Conservation (phyloP, 1,140 invertebrate species). For the Hyphantria cunea region DNA sequence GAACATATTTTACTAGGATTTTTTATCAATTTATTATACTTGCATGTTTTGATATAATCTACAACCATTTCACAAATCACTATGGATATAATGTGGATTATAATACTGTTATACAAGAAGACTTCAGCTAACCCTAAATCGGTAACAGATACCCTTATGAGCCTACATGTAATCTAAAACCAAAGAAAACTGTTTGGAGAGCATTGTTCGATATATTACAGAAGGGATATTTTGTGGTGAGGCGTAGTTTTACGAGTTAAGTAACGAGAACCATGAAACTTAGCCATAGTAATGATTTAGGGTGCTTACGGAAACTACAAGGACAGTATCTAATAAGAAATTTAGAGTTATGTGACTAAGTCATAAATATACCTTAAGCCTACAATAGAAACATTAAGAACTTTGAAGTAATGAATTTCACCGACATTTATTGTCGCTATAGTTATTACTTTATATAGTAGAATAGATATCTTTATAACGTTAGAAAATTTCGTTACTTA, state of each 20-base stretch:
- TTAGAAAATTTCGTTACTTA: too few species aligned
- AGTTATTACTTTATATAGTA: too few species aligned
- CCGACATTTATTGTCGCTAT: too few species aligned
- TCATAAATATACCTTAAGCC: constrained; percentile 15
- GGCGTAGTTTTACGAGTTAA: constrained; percentile 15
- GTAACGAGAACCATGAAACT: constrained; percentile 39
- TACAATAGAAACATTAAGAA: background rate
- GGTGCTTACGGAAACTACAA: constrained; percentile 3
- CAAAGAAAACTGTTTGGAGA: background rate
- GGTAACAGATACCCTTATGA: too few species aligned
- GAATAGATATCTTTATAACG: too few species aligned
- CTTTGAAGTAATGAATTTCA: background rate
- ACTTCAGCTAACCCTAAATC: too few species aligned
- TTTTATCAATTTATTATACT: background rate
- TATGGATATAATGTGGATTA: too few species aligned
- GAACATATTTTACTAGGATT: too few species aligned
- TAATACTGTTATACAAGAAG: too few species aligned
- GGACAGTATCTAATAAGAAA: constrained; percentile 26
- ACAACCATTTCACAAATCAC: background rate
- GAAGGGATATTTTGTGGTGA: constrained; percentile 9
- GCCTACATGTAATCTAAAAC: background rate
- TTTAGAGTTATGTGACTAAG: constrained; percentile 4
- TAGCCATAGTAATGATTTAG: constrained; percentile 33
- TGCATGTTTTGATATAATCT: background rate
- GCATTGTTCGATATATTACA: too few species aligned